Conservation (phyloP, 2,888 invertebrate genomes). For the Troides aeacus region DNA sequence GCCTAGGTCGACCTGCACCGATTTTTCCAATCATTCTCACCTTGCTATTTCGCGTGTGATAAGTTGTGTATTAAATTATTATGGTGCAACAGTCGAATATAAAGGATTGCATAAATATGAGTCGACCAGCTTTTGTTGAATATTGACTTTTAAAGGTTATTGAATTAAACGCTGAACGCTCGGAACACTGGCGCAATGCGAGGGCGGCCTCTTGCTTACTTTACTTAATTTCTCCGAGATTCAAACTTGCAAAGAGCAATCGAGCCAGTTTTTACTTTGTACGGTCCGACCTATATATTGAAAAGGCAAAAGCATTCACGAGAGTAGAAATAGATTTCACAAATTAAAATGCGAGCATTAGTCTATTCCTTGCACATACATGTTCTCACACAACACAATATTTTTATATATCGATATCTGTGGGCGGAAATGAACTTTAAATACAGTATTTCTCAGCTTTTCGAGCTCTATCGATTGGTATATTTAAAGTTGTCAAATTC, state of each 20-base stretch:
- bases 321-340: background rate
- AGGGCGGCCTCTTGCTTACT: slow-evolving; percentile 19
- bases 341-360: background rate
- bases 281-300: slow-evolving; percentile 11
- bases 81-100: background rate
- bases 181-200: slow-evolving; percentile 28
- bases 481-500: too few species aligned
- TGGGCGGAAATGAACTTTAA: too few species aligned
- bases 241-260: slow-evolving; percentile 26
- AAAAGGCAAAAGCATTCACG: background rate
- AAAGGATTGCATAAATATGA: slow-evolving; percentile 6
- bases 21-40: too few species aligned
- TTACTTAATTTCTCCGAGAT: slow-evolving; percentile 23
- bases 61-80: background rate
- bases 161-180: slow-evolving; percentile 15
- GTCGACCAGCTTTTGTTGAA: slow-evolving; percentile 12
- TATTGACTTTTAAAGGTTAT: slow-evolving; percentile 28
- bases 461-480: too few species aligned
- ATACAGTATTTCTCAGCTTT: too few species aligned
- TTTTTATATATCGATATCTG: too few species aligned
- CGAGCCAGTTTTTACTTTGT: slow-evolving; percentile 13
- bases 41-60: too few species aligned
- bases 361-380: too few species aligned
- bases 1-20: too few species aligned
- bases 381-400: too few species aligned